Conservation (phyloP, 64 coral and sea anemone species). For the Anthopleura sola region DNA sequence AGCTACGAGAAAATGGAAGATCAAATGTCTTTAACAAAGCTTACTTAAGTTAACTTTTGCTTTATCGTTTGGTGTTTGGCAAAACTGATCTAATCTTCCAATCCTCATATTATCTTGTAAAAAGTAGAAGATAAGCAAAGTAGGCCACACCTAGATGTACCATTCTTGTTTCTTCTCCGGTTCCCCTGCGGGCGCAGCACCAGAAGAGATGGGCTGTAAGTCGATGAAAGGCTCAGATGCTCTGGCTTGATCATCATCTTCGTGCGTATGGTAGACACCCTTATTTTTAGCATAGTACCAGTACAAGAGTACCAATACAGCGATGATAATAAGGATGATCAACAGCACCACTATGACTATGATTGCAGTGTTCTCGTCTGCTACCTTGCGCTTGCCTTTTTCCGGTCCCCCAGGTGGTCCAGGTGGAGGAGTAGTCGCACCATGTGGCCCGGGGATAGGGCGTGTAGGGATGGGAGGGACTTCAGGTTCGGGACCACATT, state of each 20-base stretch:
- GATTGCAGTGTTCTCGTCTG: slow-evolving; percentile 57
- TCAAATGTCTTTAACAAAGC: not conserved
- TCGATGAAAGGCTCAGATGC: slow-evolving; percentile 62
- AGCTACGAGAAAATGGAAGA: not conserved
- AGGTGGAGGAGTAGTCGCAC: not conserved
- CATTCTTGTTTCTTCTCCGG: slow-evolving; percentile 81
- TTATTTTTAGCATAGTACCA: slow-evolving; percentile 86
- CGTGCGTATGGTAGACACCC: slow-evolving; percentile 87
- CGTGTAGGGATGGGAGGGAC: slow-evolving; percentile 67
- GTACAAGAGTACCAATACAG: slow-evolving; percentile 56
- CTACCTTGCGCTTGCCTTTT: not conserved
- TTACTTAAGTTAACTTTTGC: not conserved
- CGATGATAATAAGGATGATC: slow-evolving; percentile 59
- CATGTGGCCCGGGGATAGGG: slow-evolving; percentile 2
- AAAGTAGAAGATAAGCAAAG: not conserved
- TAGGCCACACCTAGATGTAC: slow-evolving; percentile 51
- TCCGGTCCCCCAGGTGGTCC: not conserved
- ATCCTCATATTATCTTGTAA: not conserved
- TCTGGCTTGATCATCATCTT: slow-evolving; percentile 65
- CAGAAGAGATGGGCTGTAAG: slow-evolving; percentile 29
- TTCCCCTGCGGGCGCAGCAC: slow-evolving; percentile 22
- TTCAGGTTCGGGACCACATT: slow-evolving; percentile 39
- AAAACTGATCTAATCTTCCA: not conserved
- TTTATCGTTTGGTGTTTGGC: not conserved
- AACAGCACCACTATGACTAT: slow-evolving; percentile 83